These are phyloP conservation scores for Arrhamphus sclerolepis DNA, from an alignment of 2,797 vertebrate genomes.

Conservation along the genomic window DNA sequence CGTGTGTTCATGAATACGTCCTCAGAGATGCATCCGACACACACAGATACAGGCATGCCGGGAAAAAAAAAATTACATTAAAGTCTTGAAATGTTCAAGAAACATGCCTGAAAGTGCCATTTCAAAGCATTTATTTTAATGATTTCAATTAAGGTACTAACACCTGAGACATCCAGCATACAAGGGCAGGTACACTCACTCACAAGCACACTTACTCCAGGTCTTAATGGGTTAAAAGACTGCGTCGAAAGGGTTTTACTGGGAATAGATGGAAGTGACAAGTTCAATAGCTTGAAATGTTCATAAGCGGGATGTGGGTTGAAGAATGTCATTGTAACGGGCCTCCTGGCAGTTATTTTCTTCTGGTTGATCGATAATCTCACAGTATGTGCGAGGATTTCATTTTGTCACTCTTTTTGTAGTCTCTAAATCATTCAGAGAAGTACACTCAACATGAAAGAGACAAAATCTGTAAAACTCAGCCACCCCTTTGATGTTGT, in stretches of 20 bases:
- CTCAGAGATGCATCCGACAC: slow-evolving; percentile 22
- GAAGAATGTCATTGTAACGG: not conserved
- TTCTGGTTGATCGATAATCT: not conserved
- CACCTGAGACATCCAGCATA: not conserved
- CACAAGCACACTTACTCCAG: not conserved
- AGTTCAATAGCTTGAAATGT: not conserved
- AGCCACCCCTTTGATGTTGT: not conserved
- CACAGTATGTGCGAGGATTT: not conserved
- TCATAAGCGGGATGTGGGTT: not conserved
- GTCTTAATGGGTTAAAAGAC: not conserved
- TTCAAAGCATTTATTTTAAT: not conserved
- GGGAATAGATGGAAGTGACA: not conserved
- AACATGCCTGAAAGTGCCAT: not conserved
- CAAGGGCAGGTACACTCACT: no score
- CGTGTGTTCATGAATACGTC: slow-evolving; percentile 25
- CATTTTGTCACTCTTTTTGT: not conserved
- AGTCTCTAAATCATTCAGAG: not conserved
- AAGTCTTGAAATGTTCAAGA: slow-evolving; percentile 5
- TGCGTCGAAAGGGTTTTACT: not conserved
- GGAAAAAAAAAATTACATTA: slow-evolving; percentile 19
- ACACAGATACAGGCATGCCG: slow-evolving; percentile 13
- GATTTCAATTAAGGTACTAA: not conserved
- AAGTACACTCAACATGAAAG: not conserved
- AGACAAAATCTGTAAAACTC: not conserved
- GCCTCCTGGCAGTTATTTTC: not conserved